Evolutionary conservation across 2,113 vertebrate genomes (phyloP).

Genomic region (Tretioscincus oriximinensis): DNA sequence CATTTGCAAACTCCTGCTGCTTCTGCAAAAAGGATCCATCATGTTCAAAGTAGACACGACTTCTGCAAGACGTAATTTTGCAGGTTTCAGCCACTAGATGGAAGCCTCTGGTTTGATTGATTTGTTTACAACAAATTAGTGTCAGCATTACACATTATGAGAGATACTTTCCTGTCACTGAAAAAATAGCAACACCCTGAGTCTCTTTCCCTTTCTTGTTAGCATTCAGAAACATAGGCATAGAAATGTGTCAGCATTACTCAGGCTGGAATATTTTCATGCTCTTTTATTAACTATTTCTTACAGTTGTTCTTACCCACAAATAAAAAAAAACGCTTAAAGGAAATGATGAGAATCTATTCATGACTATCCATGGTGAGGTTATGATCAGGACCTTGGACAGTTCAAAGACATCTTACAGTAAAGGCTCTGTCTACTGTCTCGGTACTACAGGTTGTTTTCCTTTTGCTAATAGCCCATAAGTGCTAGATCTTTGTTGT

Average conservation of each 20-base stretch:
- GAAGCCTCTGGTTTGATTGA: constrained; percentile 17
- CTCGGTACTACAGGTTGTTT: neutral
- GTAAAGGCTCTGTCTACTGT: neutral
- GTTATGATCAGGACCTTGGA: neutral
- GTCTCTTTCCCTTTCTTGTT: too few species aligned
- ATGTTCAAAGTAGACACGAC: neutral
- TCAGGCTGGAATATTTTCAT: neutral
- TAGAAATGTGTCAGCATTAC: too few species aligned
- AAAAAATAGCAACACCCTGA: neutral
- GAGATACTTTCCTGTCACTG: neutral
- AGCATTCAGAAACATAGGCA: too few species aligned
- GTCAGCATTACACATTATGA: neutral
- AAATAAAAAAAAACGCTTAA: neutral
- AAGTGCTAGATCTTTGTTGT: too few species aligned
- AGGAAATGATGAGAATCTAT: neutral
- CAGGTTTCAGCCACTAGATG: constrained; percentile 20
- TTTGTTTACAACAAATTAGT: neutral
- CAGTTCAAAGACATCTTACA: neutral
- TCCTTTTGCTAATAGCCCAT: neutral
- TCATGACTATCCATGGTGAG: neutral
- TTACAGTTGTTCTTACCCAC: neutral
- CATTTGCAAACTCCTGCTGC: too few species aligned
- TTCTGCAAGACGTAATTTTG: constrained; percentile 28
- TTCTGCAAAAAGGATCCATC: neutral
- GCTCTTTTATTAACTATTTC: neutral